These are phyloP conservation scores for Drosophila tristis DNA, from an alignment of 1,140 invertebrate genomes.

Conservation along the genomic window DNA sequence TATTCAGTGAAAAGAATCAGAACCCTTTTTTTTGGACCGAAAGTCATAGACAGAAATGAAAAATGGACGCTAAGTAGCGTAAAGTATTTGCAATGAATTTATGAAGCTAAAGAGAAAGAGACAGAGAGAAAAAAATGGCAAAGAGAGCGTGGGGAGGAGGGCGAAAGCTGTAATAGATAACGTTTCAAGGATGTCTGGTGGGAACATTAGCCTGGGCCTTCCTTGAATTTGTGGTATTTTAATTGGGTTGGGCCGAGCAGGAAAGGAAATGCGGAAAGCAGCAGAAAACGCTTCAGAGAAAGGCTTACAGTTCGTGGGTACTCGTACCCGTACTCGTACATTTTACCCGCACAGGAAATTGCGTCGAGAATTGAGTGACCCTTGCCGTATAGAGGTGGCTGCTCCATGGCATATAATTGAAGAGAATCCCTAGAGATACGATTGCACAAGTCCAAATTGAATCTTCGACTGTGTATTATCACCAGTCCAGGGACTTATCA, in stretches of 20 bases:
- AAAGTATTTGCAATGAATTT: conserved; percentile 63
- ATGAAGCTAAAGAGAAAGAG: conserved; percentile 3
- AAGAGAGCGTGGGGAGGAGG: conserved; percentile 2
- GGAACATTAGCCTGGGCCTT: conserved; percentile 37
- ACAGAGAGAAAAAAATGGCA: neutral
- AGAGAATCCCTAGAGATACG: too few species aligned
- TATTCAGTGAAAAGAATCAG: conserved; percentile 36
- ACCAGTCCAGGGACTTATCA: conserved; percentile 30
- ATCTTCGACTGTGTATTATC: conserved; percentile 1
- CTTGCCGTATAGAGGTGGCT: conserved; percentile 8
- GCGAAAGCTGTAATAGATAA: conserved; percentile 37
- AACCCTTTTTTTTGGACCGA: conserved; percentile 55
- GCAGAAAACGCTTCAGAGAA: conserved; percentile 9
- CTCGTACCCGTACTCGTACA: neutral
- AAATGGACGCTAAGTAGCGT: conserved; percentile 56
- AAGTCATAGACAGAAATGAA: conserved; percentile 31
- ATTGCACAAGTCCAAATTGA: too few species aligned
- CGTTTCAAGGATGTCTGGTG: conserved; percentile 44
- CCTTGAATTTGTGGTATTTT: conserved; percentile 57
- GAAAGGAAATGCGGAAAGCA: conserved; percentile 15
- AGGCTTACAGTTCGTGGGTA: conserved; percentile 7
- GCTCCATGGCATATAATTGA: conserved; percentile 11
- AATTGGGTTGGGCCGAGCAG: conserved; percentile 46
- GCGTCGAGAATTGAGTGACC: conserved; percentile 24
- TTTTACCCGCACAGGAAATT: conserved; percentile 29